phyloP scores from a whole-genome alignment of 1,140 invertebrate species.

The Melitaea cinxia region DNA sequence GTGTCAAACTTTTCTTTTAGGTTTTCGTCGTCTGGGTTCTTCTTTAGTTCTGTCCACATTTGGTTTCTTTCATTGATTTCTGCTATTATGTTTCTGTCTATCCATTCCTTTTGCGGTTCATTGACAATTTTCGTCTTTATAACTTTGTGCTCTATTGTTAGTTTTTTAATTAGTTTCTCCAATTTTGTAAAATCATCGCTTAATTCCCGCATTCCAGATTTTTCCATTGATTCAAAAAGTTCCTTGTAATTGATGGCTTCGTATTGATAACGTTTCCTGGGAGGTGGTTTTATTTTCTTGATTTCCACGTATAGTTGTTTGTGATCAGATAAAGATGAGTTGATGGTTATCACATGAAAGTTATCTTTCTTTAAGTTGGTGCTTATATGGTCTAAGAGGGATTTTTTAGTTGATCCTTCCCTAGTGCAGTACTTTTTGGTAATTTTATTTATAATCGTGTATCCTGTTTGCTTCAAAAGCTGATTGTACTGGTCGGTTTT shows the following conservation, averaged over 20 bases:
- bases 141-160: background rate
- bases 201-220: too few relatives aligned
- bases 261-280: background rate
- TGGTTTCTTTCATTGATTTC: background rate
- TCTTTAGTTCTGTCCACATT: background rate
- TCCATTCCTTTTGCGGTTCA: background rate
- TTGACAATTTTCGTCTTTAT: background rate
- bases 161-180: background rate
- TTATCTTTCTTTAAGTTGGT: conserved; percentile 13
- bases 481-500: background rate
- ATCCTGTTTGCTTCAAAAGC: background rate
- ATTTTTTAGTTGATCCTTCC: background rate
- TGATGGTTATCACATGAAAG: conserved; percentile 10
- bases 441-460: background rate
- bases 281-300: background rate
- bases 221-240: background rate
- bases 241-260: conserved; percentile 2
- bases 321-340: conserved; percentile 12
- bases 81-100: background rate
- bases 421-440: background rate
- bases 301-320: conserved; percentile 22
- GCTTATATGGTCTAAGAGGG: background rate
- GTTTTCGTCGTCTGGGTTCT: background rate
- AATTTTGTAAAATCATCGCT: background rate
- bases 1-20: background rate